Percentiles rank a stretch among this genome's conserved stretches.
Conservation (phyloP, 37 sponge, comb jelly and placozoan genomes). For the Axinella damicornis region DNA sequence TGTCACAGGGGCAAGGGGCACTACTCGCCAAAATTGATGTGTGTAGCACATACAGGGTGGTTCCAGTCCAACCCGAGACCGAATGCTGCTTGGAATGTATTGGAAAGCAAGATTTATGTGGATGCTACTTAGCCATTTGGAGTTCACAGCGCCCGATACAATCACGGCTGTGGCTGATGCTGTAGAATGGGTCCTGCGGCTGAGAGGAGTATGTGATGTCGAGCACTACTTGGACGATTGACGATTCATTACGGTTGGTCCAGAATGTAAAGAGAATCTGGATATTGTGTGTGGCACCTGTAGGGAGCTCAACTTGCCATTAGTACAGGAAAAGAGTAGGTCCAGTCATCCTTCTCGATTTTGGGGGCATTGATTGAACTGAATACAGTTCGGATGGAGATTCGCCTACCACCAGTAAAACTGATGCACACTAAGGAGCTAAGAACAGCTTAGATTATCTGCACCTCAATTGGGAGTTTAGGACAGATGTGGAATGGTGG, state of each 20-base stretch:
- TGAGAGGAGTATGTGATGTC: too few relatives aligned
- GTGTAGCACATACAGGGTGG: conserved; percentile 21
- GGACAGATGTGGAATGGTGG: too few relatives aligned
- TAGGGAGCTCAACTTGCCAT: too few relatives aligned
- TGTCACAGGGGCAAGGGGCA: background rate
- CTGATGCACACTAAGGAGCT: too few relatives aligned
- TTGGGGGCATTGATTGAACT: too few relatives aligned
- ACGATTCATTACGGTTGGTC: background rate
- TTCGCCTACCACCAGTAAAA: too few relatives aligned
- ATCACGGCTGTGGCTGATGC: too few relatives aligned
- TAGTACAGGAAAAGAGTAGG: too few relatives aligned
- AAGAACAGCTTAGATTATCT: background rate
- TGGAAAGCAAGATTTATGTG: background rate
- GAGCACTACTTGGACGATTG: conserved; percentile 26
- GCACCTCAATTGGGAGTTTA: background rate
- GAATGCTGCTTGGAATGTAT: conserved; percentile 16
- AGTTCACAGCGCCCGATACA: too few relatives aligned
- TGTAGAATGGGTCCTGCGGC: background rate
- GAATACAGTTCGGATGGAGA: too few relatives aligned
- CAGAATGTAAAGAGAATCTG: background rate
- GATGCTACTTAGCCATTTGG: too few relatives aligned
- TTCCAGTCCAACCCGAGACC: conserved; percentile 43
- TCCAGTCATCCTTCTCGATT: too few relatives aligned
- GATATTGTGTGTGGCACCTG: background rate
- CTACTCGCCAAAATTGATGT: conserved; percentile 32